These are phyloP conservation scores for Phaethornis superciliosus DNA, from an alignment of 2,113 vertebrate species.

Conservation along the genomic window DNA sequence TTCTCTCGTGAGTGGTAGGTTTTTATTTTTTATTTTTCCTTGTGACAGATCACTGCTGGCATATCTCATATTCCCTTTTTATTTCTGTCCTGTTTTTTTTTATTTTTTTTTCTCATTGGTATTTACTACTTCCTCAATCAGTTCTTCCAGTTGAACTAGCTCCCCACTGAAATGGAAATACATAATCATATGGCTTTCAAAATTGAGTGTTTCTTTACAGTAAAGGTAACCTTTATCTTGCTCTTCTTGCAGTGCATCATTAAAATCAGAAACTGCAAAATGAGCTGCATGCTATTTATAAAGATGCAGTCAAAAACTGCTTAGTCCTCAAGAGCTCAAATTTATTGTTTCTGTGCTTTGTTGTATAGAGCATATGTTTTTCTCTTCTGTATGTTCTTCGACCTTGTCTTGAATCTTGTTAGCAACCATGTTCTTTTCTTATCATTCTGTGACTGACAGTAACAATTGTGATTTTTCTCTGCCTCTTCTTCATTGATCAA, in stretches of 20 bases:
- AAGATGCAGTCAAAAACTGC: not conserved
- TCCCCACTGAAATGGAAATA: not conserved
- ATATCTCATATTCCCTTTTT: not conserved
- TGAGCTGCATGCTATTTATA: not conserved
- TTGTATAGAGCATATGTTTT: not conserved
- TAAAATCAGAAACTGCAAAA: not conserved
- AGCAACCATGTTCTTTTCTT: not conserved
- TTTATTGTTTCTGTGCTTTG: not conserved
- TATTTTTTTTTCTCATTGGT: not conserved
- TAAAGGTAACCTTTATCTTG: not conserved
- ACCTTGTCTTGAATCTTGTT: not conserved
- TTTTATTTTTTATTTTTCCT: not conserved
- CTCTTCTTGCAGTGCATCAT: not conserved
- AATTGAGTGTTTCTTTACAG: not conserved
- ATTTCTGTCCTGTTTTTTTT: not conserved
- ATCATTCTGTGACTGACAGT: not conserved
- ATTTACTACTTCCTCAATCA: not conserved
- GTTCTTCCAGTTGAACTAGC: not conserved
- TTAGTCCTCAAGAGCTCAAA: not conserved
- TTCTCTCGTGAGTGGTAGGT: not conserved
- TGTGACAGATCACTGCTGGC: not conserved
- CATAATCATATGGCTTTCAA: not conserved
- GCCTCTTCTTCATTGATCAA: not conserved
- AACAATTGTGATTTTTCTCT: not conserved
- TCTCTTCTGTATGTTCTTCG: not conserved